Evolutionary conservation across 2,113 vertebrate genomes (phyloP).

Genomic region (Oreotrochilus melanogaster): DNA sequence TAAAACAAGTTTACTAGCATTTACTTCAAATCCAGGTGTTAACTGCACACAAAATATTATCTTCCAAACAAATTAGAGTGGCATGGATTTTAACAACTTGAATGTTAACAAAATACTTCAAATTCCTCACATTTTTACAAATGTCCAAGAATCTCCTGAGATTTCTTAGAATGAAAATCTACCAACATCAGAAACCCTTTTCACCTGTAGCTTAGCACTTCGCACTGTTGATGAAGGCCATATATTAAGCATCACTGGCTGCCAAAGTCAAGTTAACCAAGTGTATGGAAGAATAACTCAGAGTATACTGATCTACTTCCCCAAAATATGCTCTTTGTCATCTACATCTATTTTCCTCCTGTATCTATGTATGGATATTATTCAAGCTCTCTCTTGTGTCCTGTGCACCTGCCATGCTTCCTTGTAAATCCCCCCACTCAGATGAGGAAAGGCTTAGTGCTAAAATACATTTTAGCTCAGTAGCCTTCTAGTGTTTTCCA

Average conservation of each 20-base stretch:
- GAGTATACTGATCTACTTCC: background rate
- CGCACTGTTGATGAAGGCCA: background rate
- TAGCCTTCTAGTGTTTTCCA: background rate
- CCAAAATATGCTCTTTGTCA: background rate
- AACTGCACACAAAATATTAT: background rate
- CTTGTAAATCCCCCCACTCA: background rate
- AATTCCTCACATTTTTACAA: conserved; percentile 6
- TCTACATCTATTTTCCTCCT: background rate
- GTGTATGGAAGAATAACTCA: background rate
- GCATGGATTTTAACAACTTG: background rate
- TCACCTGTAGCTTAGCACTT: background rate
- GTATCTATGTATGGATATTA: background rate
- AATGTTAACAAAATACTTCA: background rate
- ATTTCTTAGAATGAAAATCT: background rate
- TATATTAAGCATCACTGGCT: background rate
- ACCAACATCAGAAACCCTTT: background rate
- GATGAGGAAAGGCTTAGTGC: background rate
- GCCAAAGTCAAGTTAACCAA: background rate
- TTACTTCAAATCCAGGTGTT: conserved; percentile 1
- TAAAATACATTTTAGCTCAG: background rate
- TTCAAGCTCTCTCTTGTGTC: background rate
- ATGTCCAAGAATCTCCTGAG: background rate
- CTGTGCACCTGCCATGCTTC: background rate
- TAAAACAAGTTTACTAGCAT: conserved; percentile 7
- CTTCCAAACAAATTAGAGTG: background rate